Percentiles rank a stretch among this genome's conserved stretches.
phyloP scores from a whole-genome alignment of 2,113 vertebrate species.

The Caracal caracal region DNA sequence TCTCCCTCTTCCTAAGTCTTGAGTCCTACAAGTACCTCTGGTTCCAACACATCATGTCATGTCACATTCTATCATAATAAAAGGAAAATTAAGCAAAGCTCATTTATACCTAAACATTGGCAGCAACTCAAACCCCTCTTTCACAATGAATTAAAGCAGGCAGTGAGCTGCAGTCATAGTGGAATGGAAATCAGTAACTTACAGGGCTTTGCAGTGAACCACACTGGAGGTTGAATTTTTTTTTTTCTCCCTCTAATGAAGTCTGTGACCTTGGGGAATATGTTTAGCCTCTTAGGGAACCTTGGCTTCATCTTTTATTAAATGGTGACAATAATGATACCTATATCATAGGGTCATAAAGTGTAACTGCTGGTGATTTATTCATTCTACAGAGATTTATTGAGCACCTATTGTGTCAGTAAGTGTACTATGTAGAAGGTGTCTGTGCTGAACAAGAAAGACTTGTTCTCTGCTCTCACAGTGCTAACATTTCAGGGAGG shows the following conservation, averaged over 20 bases:
- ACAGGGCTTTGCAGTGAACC: not conserved
- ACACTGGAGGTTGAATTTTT: not conserved
- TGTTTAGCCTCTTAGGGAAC: not conserved
- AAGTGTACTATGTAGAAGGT: not conserved
- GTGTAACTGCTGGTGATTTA: not conserved
- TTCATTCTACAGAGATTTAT: not conserved
- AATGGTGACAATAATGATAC: not conserved
- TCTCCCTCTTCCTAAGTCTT: not conserved
- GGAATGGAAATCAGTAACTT: not conserved
- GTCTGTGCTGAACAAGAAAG: not conserved
- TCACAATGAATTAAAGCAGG: constrained; percentile 30
- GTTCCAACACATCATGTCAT: not conserved
- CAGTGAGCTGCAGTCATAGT: not conserved
- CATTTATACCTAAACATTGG: constrained; percentile 36
- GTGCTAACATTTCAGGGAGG: not conserved
- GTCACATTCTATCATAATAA: constrained; percentile 44
- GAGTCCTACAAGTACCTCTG: not conserved
- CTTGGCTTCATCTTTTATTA: not conserved
- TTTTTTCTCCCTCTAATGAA: not conserved
- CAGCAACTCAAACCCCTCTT: constrained; percentile 20
- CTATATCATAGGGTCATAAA: not conserved
- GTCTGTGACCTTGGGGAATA: not conserved
- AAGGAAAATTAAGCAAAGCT: constrained; percentile 51
- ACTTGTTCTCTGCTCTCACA: not conserved
- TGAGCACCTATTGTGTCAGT: not conserved